Evolutionary conservation across 2,888 invertebrate genomes (phyloP), one percentile per base, ranked within the genome.

Genomic region (Tetragonisca angustula): DNA sequence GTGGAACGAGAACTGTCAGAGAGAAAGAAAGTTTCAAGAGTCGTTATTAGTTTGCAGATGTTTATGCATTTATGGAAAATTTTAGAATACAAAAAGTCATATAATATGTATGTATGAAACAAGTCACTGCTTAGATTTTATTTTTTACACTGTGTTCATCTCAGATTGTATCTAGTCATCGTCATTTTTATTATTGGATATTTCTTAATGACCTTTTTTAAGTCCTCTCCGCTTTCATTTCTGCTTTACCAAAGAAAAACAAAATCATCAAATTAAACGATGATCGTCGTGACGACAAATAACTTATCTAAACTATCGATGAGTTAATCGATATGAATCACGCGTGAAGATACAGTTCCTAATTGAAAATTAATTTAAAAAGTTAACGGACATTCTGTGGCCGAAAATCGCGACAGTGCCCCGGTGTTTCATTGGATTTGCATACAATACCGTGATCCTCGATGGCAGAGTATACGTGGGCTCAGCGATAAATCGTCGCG

Each of bases 371-470:
- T 72, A 67, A 62, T 43, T 43, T 43, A 9, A 43, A 43, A 43
- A 43, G 11, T 43, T 43, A 11, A 36, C 71, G 71, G 76, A 62
- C 67, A 71, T 68, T 27, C 27, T 50, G 32, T 71, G 43, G 2
- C 69, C 70, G 50, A 85, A 80, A 67, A 78, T 71, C 36, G 74
- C 77, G 59, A 64, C 49, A n/a, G 75, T 17, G 49, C 15, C 61
- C 59, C 27, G 11, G 56, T 59, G 67, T 62, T 79, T 72, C 71
- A 76, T 71, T 32, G 54, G 32, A 88, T 88, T 88, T 88, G 82
- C 88, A 88, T 86, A 88, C 88, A 88, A 88, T 88, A 69, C 76
- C n/a, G 74, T 64, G 76, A 79, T 79, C 68, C 75, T 69, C 73
- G 84, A 76, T 77, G 69, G 71, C 85, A 85, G 64, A n/a, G 24